phyloP scores from a whole-genome alignment of 2,797 vertebrate species.

The Poecilia wingei region DNA sequence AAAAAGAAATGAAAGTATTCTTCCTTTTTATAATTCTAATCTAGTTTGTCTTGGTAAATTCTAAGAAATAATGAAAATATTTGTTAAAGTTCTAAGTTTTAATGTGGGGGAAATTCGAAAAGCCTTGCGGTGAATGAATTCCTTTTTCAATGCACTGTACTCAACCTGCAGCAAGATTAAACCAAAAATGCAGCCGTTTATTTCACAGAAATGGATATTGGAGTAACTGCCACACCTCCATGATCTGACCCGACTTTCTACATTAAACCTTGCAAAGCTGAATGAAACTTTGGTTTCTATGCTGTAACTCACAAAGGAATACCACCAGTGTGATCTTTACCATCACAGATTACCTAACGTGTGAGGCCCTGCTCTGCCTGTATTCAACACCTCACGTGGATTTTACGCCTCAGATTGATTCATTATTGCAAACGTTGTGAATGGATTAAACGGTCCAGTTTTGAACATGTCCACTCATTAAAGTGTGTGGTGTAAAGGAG shows the following conservation, averaged over 20 bases:
- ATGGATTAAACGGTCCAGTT: not conserved
- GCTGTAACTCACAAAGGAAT: not conserved
- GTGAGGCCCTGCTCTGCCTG: not conserved
- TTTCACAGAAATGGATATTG: not conserved
- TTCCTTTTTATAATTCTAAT: not conserved
- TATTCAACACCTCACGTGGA: constrained; percentile 8
- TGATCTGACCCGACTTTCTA: constrained; percentile 2
- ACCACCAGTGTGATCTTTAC: not conserved
- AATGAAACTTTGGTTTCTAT: constrained; percentile 1
- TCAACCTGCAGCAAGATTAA: not conserved
- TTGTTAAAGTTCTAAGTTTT: not conserved
- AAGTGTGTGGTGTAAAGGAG: constrained; percentile 9
- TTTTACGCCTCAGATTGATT: constrained; percentile 4
- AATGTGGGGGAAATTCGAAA: not conserved
- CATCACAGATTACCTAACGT: not conserved
- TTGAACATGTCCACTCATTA: constrained; percentile 14
- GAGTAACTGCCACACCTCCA: not conserved
- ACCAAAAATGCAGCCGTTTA: not conserved
- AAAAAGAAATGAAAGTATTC: not conserved
- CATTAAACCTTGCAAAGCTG: not conserved
- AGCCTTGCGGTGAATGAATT: not conserved
- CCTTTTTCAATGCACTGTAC: not conserved
- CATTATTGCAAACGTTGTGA: not conserved
- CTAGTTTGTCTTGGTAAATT: not conserved
- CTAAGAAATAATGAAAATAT: not conserved